Conservation (phyloP, 1,140 invertebrate genomes). For the Saccostrea cuccullata region DNA sequence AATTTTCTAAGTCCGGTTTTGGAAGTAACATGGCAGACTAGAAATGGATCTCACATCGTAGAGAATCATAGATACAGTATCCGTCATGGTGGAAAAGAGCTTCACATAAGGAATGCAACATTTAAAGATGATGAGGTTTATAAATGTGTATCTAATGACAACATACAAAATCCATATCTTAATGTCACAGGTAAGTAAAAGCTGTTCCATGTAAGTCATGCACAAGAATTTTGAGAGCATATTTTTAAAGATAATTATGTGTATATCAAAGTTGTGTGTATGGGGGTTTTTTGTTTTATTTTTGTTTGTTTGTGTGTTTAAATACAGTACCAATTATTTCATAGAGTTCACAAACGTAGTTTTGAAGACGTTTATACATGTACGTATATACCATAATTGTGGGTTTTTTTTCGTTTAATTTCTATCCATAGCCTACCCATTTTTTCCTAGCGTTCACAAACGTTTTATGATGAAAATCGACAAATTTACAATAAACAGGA, state of each 20-base stretch:
- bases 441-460: not conserved
- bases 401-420: not conserved
- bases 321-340: too few species aligned
- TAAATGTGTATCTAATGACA: not conserved
- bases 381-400: too few species aligned
- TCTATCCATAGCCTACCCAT: not conserved
- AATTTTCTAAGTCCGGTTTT: not conserved
- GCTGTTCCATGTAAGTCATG: too few species aligned
- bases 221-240: too few species aligned
- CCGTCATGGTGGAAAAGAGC: not conserved
- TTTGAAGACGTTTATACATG: too few species aligned
- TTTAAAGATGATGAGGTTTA: not conserved
- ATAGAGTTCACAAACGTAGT: too few species aligned
- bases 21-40: not conserved
- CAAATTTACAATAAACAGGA: not conserved
- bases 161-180: too few species aligned
- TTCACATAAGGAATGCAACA: not conserved
- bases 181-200: too few species aligned
- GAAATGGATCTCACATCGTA: not conserved
- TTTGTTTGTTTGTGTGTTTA: too few species aligned
- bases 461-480: not conserved
- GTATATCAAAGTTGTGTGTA: too few species aligned
- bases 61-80: not conserved
- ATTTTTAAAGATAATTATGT: too few species aligned
- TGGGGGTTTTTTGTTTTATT: too few species aligned